Evolutionary conservation across 2,797 vertebrate species (phyloP), one percentile per base, ranked within the genome.

Genomic region (Buceros bicornis): DNA sequence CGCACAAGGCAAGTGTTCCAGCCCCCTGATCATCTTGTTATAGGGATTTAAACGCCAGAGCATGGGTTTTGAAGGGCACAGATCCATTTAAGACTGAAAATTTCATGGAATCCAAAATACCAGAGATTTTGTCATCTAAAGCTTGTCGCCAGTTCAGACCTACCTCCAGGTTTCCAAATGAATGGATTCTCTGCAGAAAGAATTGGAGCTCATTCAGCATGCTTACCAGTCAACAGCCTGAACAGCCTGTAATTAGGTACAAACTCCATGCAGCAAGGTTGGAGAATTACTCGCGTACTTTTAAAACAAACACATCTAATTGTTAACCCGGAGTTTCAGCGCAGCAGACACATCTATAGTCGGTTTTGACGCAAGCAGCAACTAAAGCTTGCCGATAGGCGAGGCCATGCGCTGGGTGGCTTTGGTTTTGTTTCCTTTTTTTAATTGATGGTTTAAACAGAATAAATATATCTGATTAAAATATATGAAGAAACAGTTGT

Each of bases 41-140:
- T 3, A 21, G 8, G 17, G 16, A 54, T 5, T 4, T 37, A 24
- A 85, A 61, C 33, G 26, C 19, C 45, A 67, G 24, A 58, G n/a
- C 24, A 47, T 0, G 0, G 21, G 48, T 19, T 15, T 20, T 45
- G 43, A 48, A 85, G 56, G 13, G 29, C 11, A n/a, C 8, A 8
- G 29, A 65, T 28, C 16, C 20, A 13, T 21, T 42, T 57, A 47
- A 86, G 33, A 48, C 5, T 24, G 74, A 61, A 61, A 65, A 43
- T 31, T 65, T 64, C 3, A 37, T 8, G 16, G 57, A 73, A 79
- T 10, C 10, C 43, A 42, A 79, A 89, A 37, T 28, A 78, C 2
- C 9, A 45, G 28, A 58, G 25, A 79, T 71, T 62, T 8, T 4
- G 13, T 4, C 69, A 35, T 25, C 29, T 40, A 26, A 78, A 74